Conservation (phyloP, 1,140 invertebrate species). For the Dermatophagoides farinae region DNA sequence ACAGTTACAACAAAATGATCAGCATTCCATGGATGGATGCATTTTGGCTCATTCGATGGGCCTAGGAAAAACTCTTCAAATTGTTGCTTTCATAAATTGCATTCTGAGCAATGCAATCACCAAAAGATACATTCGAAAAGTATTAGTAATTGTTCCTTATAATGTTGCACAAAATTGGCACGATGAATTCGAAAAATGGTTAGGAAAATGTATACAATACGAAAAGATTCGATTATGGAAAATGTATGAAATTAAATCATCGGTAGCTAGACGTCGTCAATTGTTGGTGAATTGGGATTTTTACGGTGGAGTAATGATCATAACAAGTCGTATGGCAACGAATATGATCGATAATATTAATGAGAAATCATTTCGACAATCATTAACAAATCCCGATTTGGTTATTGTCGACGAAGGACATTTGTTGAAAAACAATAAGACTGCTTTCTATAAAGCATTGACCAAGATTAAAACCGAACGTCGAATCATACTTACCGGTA, state of each 20-base stretch:
- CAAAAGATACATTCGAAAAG: slow-evolving; percentile 36
- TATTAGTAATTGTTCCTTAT: slow-evolving; percentile 92
- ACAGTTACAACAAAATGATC: background rate
- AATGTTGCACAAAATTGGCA: slow-evolving; percentile 98
- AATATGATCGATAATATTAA: slow-evolving; percentile 46
- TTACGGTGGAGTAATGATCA: background rate
- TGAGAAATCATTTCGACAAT: slow-evolving; percentile 45
- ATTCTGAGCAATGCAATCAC: slow-evolving; percentile 75
- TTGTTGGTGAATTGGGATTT: slow-evolving; percentile 31
- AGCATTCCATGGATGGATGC: slow-evolving; percentile 70
- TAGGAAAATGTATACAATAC: slow-evolving; percentile 24
- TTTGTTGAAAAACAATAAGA: slow-evolving; percentile 84
- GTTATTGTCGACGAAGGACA: slow-evolving; percentile 91
- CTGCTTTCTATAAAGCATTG: slow-evolving; percentile 70
- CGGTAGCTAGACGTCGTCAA: slow-evolving; percentile 54
- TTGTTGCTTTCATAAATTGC: slow-evolving; percentile 85
- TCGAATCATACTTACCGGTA: slow-evolving; percentile 74
- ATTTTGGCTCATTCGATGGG: slow-evolving; percentile 78
- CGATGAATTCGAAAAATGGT: slow-evolving; percentile 90
- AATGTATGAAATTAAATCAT: slow-evolving; percentile 86
- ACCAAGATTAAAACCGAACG: slow-evolving; percentile 67
- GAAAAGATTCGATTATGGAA: slow-evolving; percentile 63
- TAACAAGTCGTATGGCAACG: background rate
- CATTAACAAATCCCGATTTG: slow-evolving; percentile 70
- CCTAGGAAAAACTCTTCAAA: slow-evolving; percentile 33